Conservation (phyloP, 2,797 vertebrate genomes). For the Chelonia mydas region DNA sequence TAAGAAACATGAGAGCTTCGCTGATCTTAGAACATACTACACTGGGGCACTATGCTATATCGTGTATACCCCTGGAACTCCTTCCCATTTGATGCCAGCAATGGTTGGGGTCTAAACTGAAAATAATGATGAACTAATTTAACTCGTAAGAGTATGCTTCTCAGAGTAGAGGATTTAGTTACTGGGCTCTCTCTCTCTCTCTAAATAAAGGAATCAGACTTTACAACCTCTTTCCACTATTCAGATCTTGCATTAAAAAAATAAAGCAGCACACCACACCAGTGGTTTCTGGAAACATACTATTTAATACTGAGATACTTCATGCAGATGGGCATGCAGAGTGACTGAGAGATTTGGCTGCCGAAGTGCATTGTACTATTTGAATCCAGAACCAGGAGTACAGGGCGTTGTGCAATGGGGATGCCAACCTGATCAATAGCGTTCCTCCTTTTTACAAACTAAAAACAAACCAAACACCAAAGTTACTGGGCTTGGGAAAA, state of each 20-base stretch:
- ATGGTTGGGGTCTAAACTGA: neutral
- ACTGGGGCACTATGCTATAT: neutral
- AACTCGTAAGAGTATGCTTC: neutral
- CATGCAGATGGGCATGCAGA: neutral
- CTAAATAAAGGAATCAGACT: neutral
- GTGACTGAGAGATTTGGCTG: neutral
- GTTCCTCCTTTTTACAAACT: neutral
- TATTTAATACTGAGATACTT: neutral
- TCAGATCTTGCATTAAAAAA: neutral
- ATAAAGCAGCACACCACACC: neutral
- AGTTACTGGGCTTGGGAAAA: neutral
- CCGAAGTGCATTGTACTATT: neutral
- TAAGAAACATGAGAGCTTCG: neutral
- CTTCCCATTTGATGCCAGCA: neutral
- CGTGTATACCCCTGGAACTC: neutral
- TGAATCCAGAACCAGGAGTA: neutral
- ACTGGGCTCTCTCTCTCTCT: neutral
- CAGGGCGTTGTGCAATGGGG: neutral
- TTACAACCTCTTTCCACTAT: neutral
- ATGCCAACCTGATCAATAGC: neutral
- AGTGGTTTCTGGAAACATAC: neutral
- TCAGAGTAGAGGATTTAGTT: neutral
- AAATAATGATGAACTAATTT: neutral
- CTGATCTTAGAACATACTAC: neutral
- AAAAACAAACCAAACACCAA: neutral